A percentile compares a stretch with the other conserved stretches of the same genome.
These are phyloP conservation scores for Melipona bicolor DNA, from an alignment of 2,888 invertebrate genomes.

Conservation along the genomic window DNA sequence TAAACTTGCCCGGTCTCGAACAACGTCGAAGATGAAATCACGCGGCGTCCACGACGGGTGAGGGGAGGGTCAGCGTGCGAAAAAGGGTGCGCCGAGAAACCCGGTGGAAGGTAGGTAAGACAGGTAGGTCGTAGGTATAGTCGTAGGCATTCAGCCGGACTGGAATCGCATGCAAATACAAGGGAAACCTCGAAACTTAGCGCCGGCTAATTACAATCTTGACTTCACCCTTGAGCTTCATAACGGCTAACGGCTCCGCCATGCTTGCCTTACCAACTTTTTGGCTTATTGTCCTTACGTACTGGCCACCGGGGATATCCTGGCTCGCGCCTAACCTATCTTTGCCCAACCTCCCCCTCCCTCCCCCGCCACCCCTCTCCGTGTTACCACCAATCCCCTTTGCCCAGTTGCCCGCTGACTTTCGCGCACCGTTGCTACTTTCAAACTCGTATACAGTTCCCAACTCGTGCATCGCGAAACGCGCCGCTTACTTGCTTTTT, in stretches of 20 bases:
- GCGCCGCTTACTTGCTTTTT: conserved; percentile 15
- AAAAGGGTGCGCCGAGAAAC: not conserved
- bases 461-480: conserved; percentile 49
- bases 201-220: conserved; percentile 83
- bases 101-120: not conserved
- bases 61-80: not conserved
- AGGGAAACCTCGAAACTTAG: conserved; percentile 81
- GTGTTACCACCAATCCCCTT: conserved; percentile 4
- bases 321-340: conserved; percentile 71
- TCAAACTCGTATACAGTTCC: conserved; percentile 68
- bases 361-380: too few species aligned
- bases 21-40: conserved; percentile 50
- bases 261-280: conserved; percentile 78
- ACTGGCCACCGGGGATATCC: conserved; percentile 80
- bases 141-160: not conserved
- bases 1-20: not conserved
- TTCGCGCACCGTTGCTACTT: conserved; percentile 58
- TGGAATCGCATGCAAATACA: conserved; percentile 78
- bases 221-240: conserved; percentile 83
- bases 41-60: not conserved
- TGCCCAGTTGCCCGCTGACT: conserved; percentile 37
- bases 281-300: conserved; percentile 82
- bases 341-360: conserved; percentile 23
- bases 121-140: not conserved
- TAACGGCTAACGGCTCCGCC: conserved; percentile 79